Conservation (phyloP, 2,797 vertebrate genomes). For the Gymnothorax reevesii region DNA sequence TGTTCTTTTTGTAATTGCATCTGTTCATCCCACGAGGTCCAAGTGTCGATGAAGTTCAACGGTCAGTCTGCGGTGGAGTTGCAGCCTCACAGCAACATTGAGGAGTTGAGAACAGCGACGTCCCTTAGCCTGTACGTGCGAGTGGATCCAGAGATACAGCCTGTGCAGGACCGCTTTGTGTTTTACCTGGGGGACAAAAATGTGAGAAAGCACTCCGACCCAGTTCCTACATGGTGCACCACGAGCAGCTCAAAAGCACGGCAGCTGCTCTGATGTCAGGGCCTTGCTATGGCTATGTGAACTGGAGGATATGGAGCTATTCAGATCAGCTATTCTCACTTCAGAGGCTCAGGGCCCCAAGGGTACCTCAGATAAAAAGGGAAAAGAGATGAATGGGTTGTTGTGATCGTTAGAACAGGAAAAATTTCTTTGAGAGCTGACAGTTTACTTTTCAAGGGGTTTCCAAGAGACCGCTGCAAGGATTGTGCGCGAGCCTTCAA, state of each 20-base stretch:
- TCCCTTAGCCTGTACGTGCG: conserved; percentile 91
- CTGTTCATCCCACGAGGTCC: conserved; percentile 74
- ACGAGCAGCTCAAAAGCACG: neutral
- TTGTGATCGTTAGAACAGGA: conserved; percentile 49
- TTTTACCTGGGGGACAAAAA: conserved; percentile 91
- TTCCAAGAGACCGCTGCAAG: conserved; percentile 49
- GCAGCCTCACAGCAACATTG: conserved; percentile 80
- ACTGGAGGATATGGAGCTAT: neutral
- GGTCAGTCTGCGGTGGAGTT: conserved; percentile 91
- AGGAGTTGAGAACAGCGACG: conserved; percentile 88
- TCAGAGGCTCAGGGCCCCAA: conserved; percentile 16
- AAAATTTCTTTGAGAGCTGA: conserved; percentile 45
- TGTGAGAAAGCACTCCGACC: conserved; percentile 67
- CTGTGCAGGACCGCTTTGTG: conserved; percentile 85
- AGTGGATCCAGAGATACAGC: conserved; percentile 75
- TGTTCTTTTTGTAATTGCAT: neutral
- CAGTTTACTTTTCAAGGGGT: conserved; percentile 50
- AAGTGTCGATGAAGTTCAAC: conserved; percentile 96
- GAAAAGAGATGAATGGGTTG: conserved; percentile 48
- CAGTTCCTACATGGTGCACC: neutral
- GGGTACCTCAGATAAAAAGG: conserved; percentile 45
- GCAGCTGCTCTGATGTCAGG: neutral
- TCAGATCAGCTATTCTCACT: neutral
- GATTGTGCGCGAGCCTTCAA: conserved; percentile 46
- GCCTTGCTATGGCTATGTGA: neutral